Base-by-base conservation (phyloP, 1,140 invertebrate species). In the Tetraneura akinire region DNA sequence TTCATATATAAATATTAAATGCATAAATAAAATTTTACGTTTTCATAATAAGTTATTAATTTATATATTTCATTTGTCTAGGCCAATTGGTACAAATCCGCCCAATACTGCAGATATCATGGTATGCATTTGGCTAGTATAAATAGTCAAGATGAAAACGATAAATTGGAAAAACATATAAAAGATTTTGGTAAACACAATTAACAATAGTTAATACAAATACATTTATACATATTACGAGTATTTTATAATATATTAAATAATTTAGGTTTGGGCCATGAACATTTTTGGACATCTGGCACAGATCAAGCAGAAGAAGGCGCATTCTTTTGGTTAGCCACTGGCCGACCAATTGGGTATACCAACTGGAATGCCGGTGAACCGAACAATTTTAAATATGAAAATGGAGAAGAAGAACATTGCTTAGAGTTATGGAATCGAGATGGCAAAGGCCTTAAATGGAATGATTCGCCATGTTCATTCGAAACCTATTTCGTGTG, bases 291-390 rank as follows among this genome's bases (percentile, higher is more conserved):
- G 94, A 95, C 93, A 32, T 94, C 93, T 21, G 94, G 94, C 66
- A 96, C 94, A 3, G 94, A 96, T 86, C 90, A 95, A 84, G 94
- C 93, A 11, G 93, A 95, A 83, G 94, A 96, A 84, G 94, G 94
- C 8, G 91, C 89, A 76, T 96, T 95, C 88, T 95, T 95, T 88
- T 96, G 94, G 94, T 94, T 96, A 92, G 91, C 94, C 10, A 95
- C 92, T 81, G 94, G 94, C 14, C 88, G 92, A 80, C 94, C 94
- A 9, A 89, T 96, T 45, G 95, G 93, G 42, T 96, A 93, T 86
- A 94, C 93, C 80, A 96, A 96, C 85, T 96, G 94, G 94, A 96
- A 96, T 86, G 92, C 94, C 11, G 94, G 93, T 8, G 93, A 95
- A 84, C 93, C 94, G 0, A 95, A 95, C 86, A 95, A 95, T 87